These are phyloP conservation scores for Upupa epops DNA, from an alignment of 2,113 vertebrate genomes.

Conservation along the genomic window DNA sequence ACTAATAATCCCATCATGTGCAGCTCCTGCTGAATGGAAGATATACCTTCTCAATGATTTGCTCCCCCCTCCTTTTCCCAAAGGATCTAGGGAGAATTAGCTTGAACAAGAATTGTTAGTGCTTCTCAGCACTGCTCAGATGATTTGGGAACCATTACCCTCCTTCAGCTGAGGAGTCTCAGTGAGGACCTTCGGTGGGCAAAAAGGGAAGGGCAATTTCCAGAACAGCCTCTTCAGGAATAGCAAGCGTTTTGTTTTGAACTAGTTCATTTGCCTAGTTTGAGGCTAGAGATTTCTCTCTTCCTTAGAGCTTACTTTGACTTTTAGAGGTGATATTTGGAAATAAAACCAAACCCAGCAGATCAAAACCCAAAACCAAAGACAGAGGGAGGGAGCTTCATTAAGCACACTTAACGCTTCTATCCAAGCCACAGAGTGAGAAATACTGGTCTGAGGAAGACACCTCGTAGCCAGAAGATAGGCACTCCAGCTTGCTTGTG, in stretches of 20 bases:
- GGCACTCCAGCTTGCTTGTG: background rate
- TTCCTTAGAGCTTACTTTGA: background rate
- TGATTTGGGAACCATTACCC: background rate
- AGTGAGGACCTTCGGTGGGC: background rate
- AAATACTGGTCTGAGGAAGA: background rate
- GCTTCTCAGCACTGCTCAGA: background rate
- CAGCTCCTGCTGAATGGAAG: conserved; percentile 60
- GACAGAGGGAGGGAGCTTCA: background rate
- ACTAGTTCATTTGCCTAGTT: background rate
- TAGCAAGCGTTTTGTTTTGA: background rate
- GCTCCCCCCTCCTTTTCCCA: background rate
- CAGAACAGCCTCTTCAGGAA: background rate
- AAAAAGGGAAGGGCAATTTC: background rate
- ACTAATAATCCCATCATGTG: conserved; percentile 61
- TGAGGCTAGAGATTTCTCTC: background rate
- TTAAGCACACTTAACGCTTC: background rate
- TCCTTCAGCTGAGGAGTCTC: background rate
- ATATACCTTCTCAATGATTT: conserved; percentile 58
- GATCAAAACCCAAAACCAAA: background rate
- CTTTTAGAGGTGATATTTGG: background rate
- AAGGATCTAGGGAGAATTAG: background rate
- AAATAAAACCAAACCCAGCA: too few relatives aligned
- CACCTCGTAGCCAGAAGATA: background rate
- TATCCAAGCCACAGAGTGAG: background rate
- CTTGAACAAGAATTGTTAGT: background rate